phyloP scores from a whole-genome alignment of 2,113 vertebrate species.

The Boulengerochromis microlepis region DNA sequence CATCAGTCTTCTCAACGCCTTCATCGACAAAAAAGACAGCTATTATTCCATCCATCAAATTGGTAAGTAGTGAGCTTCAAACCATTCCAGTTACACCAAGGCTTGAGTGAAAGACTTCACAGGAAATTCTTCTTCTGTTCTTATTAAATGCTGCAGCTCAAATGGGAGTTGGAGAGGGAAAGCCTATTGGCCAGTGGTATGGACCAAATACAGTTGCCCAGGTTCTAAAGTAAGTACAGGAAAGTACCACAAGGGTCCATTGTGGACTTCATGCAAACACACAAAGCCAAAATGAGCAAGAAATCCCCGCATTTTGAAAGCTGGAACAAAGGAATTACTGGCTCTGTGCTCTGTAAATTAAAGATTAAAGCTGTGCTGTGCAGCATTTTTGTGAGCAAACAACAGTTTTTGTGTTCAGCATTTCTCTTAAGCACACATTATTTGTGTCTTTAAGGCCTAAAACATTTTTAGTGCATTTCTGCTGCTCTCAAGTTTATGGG shows the following conservation, averaged over 20 bases:
- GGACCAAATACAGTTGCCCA: constrained; percentile 98
- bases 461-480: not conserved
- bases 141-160: constrained; percentile 77
- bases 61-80: constrained; percentile 70
- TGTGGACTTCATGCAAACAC: not conserved
- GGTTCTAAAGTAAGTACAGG: constrained; percentile 88
- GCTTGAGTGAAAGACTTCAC: not conserved
- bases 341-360: not conserved
- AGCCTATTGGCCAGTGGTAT: constrained; percentile 98
- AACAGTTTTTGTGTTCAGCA: not conserved
- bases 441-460: not conserved
- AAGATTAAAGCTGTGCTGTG: not conserved
- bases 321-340: not conserved
- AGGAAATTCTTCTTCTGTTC: not conserved
- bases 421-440: not conserved
- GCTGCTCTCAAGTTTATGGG: not conserved
- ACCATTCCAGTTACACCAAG: not conserved
- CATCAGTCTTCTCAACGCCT: constrained; percentile 86
- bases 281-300: not conserved
- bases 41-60: constrained; percentile 99
- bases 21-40: constrained; percentile 97
- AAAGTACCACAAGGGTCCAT: not conserved
- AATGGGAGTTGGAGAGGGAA: constrained; percentile 98
- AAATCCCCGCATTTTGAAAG: not conserved
- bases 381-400: not conserved